Evolutionary conservation across 2,888 invertebrate genomes (phyloP), one percentile per base, ranked within the genome.

Genomic region (Athrips mouffetella): DNA sequence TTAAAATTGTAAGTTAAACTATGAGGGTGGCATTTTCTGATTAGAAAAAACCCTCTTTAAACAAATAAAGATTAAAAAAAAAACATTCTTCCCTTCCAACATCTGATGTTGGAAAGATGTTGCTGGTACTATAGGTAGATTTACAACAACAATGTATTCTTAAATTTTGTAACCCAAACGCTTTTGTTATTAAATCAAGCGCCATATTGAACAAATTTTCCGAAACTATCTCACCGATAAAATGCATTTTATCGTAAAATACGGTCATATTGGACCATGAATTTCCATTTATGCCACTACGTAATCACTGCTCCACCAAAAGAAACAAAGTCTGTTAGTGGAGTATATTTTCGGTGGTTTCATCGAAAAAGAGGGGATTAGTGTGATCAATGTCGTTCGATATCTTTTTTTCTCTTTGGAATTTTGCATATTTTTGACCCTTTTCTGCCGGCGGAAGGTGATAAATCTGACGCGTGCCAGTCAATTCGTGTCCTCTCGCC

Each of bases 181-280:
- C 65, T 62, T 54, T 62, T 58, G 63, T 65, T 72, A 72, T 70
- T 70, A 73, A 72, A 76, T 69, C 67, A 67, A 56, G 66, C 63
- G 55, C 62, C 67, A 68, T 65, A 68, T 71, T 73, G 69, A 55
- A 54, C 59, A 63, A 64, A 63, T 66, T 66, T 63, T 60, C 60
- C 56, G 52, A 56, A 62, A 67, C 57, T 65, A 60, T 56, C 54
- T 56, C 50, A 58, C 58, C 57, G 52, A 59, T 65, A 63, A 67
- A 67, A 65, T 63, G 62, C 33, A 40, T 67, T 67, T 67, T 60
- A 66, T 69, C 54, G 62, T 51, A 51, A 53, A 53, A 47, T 50
- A 53, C 45, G 47, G 37, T 48, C 47, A 35, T 55, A 49, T 48
- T 44, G 25, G 30, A 50, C 47, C 51, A 47, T 53, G 44, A 50